Conservation (phyloP, 2,888 invertebrate genomes). For the Dynastes hyllus region DNA sequence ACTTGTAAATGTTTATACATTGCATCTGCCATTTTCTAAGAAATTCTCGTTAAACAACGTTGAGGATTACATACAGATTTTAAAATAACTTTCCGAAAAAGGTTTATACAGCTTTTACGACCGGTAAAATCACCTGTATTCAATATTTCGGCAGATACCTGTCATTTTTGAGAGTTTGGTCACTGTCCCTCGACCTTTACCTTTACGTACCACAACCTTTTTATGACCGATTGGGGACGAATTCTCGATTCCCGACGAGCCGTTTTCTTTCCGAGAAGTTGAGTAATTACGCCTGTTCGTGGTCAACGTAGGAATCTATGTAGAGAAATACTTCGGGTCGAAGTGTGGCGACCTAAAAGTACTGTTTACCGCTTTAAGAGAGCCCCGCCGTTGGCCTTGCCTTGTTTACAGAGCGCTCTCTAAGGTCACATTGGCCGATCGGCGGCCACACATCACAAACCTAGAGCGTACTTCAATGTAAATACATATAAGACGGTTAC, state of each 20-base stretch:
- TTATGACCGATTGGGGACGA: background rate
- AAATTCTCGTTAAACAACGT: too few relatives aligned
- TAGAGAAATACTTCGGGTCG: conserved; percentile 3
- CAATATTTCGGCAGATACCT: too few relatives aligned
- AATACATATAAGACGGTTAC: too few relatives aligned
- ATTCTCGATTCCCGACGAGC: background rate
- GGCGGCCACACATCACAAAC: background rate
- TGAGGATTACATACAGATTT: too few relatives aligned
- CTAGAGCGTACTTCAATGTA: too few relatives aligned
- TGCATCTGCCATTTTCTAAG: too few relatives aligned
- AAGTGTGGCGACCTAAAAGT: conserved; percentile 32
- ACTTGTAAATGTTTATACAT: too few relatives aligned
- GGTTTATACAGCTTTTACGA: too few relatives aligned
- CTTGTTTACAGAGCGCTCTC: conserved; percentile 11
- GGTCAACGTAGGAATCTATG: too few relatives aligned
- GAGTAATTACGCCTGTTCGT: conserved; percentile 10
- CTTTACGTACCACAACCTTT: background rate
- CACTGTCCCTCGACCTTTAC: background rate
- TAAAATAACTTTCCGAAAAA: too few relatives aligned
- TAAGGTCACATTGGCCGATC: conserved; percentile 22
- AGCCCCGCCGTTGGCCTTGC: conserved; percentile 11
- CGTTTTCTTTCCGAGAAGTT: conserved; percentile 36
- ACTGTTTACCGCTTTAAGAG: conserved; percentile 9
- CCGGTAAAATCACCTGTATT: too few relatives aligned
- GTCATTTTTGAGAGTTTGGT: too few relatives aligned